phyloP scores from a whole-genome alignment of 2,113 vertebrate genomes.

The Daboia siamensis region DNA sequence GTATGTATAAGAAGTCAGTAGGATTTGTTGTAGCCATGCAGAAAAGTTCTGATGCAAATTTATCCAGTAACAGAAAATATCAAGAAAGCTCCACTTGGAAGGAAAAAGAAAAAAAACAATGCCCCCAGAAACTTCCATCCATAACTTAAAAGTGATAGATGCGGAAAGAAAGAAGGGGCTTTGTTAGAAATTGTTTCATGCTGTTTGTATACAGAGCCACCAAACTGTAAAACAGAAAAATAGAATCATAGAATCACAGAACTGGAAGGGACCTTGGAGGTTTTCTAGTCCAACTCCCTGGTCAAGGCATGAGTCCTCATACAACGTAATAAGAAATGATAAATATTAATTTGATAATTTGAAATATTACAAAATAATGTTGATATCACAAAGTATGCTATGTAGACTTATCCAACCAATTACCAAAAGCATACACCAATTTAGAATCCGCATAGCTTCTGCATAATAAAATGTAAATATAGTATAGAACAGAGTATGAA shows the following conservation, averaged over 20 bases:
- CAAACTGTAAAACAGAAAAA: neutral
- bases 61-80: neutral
- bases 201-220: neutral
- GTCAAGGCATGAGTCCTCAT: neutral
- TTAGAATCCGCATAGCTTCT: neutral
- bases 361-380: neutral
- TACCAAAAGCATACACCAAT: neutral
- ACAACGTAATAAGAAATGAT: neutral
- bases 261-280: too few species aligned
- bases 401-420: neutral
- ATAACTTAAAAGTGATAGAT: neutral
- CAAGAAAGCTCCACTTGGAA: neutral
- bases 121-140: neutral
- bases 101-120: neutral
- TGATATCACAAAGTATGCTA: neutral
- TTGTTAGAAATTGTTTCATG: neutral
- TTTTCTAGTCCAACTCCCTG: too few species aligned
- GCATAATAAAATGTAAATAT: neutral
- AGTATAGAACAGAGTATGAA: neutral
- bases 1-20: neutral
- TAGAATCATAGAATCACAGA: too few species aligned
- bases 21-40: neutral
- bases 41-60: neutral
- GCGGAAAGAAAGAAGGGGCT: neutral
- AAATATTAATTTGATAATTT: neutral